Evolutionary conservation across 2,113 vertebrate species (phyloP).

Genomic region (Melozone crissalis): DNA sequence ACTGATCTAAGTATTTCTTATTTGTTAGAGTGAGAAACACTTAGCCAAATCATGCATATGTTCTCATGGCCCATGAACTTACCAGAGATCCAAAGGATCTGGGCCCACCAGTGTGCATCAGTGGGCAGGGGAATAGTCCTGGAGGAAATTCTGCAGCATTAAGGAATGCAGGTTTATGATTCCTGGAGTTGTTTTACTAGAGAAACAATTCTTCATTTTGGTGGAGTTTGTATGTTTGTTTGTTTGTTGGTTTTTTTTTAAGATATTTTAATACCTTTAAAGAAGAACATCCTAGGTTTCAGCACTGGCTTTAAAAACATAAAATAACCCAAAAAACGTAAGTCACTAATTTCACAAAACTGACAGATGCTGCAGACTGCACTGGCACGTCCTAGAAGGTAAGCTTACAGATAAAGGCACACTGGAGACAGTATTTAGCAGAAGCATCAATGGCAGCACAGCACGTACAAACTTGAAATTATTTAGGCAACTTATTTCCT

Average conservation of each 20-base stretch:
- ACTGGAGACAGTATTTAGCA: not conserved
- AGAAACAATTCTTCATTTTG: not conserved
- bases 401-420: not conserved
- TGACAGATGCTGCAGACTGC: not conserved
- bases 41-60: not conserved
- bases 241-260: not conserved
- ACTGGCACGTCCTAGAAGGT: not conserved
- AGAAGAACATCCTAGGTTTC: not conserved
- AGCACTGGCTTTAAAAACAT: not conserved
- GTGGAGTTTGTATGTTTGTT: not conserved
- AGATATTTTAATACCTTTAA: not conserved
- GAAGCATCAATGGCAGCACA: not conserved
- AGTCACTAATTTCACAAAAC: not conserved
- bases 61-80: not conserved
- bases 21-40: not conserved
- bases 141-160: not conserved
- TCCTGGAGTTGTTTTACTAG: not conserved
- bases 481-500: not conserved
- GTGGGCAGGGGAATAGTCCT: not conserved
- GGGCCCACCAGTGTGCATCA: rapidly evolving
- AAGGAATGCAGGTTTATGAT: not conserved
- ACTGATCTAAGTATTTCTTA: not conserved
- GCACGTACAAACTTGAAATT: not conserved
- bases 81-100: not conserved
- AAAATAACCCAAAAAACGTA: not conserved